Conservation (phyloP, 2,797 vertebrate genomes). For the Margarornis squamiger region DNA sequence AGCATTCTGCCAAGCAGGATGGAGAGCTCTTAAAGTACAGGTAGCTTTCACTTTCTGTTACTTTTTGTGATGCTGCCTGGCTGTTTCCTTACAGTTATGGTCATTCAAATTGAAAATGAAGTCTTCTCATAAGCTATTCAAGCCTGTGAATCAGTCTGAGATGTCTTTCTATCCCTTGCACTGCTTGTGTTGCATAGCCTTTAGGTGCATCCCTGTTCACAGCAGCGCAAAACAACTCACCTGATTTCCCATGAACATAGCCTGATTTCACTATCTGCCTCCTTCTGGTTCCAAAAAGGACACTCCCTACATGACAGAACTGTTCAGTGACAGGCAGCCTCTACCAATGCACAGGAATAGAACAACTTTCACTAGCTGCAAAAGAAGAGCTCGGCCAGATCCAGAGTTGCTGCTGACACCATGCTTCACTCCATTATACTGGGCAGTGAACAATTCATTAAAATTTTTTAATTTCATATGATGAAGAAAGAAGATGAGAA, state of each 20-base stretch:
- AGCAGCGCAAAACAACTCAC: background rate
- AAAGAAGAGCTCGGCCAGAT: background rate
- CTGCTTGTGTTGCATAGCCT: background rate
- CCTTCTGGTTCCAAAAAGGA: background rate
- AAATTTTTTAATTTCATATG: background rate
- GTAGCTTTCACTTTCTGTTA: background rate
- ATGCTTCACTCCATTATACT: background rate
- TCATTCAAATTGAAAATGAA: background rate
- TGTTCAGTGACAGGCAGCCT: background rate
- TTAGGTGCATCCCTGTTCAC: rapidly evolving
- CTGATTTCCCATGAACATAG: background rate
- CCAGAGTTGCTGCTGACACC: background rate
- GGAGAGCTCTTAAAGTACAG: rapidly evolving
- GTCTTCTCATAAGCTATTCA: background rate
- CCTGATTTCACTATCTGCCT: background rate
- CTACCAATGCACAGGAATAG: background rate
- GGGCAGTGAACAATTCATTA: background rate
- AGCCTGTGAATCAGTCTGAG: background rate
- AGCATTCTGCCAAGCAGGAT: background rate
- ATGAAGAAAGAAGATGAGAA: background rate
- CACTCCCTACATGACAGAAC: background rate
- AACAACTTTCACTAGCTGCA: background rate
- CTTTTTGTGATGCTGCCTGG: background rate
- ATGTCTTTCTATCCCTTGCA: background rate
- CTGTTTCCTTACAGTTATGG: background rate